A percentile compares a stretch with the other conserved stretches of the same genome.
Conservation (phyloP, 2,113 vertebrate genomes). For the Cercopithecus mona region DNA sequence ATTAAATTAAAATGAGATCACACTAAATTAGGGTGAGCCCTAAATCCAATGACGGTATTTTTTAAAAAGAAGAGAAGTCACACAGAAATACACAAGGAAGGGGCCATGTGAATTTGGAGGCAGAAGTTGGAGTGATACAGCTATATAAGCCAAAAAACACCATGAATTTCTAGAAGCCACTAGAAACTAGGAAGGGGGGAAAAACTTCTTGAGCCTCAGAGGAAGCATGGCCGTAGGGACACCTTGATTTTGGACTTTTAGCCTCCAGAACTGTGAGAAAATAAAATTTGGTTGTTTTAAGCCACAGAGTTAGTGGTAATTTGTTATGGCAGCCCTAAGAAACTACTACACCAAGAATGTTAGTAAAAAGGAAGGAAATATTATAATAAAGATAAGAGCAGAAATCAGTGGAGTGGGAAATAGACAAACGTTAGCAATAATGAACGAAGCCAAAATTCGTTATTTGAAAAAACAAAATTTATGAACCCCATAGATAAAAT, state of each 20-base stretch:
- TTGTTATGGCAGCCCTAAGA: background rate
- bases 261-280: background rate
- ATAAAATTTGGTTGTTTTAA: background rate
- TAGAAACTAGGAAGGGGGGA: background rate
- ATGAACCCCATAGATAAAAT: background rate
- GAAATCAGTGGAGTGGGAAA: background rate
- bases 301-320: background rate
- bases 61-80: background rate
- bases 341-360: background rate
- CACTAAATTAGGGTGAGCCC: background rate
- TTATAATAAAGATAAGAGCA: background rate
- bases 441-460: background rate
- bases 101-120: background rate
- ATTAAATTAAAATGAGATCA: background rate
- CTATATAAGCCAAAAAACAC: background rate
- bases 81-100: background rate
- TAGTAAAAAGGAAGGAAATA: background rate
- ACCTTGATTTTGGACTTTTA: background rate
- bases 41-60: background rate
- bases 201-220: background rate
- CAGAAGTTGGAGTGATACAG: background rate
- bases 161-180: background rate
- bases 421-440: background rate
- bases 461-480: background rate
- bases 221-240: background rate